Percentiles rank a stretch among this genome's conserved stretches.
phyloP scores from a whole-genome alignment of 2,888 invertebrate species.

The Allygus modestus region DNA sequence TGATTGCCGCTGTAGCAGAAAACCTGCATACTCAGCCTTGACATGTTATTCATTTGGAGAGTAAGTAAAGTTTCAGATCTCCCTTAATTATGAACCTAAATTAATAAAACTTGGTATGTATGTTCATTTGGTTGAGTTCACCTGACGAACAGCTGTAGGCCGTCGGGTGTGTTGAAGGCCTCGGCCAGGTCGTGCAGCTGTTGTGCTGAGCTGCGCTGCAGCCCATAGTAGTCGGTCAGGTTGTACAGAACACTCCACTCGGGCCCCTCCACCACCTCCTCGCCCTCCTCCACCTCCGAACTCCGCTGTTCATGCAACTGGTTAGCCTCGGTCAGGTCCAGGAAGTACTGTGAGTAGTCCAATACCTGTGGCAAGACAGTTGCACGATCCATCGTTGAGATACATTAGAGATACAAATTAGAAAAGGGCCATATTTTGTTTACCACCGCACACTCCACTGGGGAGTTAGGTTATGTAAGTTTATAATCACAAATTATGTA shows the following conservation, averaged over 20 bases:
- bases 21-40: no score
- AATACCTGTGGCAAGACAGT: slow-evolving; percentile 81
- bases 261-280: slow-evolving; percentile 79
- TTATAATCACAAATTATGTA: no score
- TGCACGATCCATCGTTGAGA: no score
- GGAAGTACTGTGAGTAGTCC: slow-evolving; percentile 93
- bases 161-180: slow-evolving; percentile 84
- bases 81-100: no score
- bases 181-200: slow-evolving; percentile 89
- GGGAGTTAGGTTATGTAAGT: no score
- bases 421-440: no score
- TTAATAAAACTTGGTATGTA: no score
- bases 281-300: background rate
- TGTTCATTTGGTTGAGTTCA: slow-evolving; percentile 73
- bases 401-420: no score
- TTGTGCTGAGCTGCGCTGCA: slow-evolving; percentile 86
- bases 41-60: no score
- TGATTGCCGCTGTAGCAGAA: no score
- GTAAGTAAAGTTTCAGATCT: no score
- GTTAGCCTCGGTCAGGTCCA: slow-evolving; percentile 84
- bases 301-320: background rate
- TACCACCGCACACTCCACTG: no score
- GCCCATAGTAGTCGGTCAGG: slow-evolving; percentile 85
- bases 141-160: slow-evolving; percentile 86
- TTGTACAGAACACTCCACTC: slow-evolving; percentile 93